Evolutionary conservation across 2,113 vertebrate species (phyloP).

Genomic region (Ondatra zibethicus): DNA sequence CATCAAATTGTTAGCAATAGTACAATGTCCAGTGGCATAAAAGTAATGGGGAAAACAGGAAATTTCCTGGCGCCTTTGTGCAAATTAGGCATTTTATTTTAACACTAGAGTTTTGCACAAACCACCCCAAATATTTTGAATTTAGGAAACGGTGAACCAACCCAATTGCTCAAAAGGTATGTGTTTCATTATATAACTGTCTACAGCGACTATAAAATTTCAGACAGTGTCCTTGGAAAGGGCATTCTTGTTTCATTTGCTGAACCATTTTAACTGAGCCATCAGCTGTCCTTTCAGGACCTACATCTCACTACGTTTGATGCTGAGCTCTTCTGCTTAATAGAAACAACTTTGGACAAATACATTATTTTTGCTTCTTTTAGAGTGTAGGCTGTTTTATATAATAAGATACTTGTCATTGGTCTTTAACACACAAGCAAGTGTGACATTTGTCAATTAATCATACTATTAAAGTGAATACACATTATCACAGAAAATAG

Average conservation of each 20-base stretch:
- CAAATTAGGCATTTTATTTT: slow-evolving; percentile 70
- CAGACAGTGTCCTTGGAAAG: slow-evolving; percentile 10
- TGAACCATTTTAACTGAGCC: slow-evolving; percentile 24
- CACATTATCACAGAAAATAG: background rate
- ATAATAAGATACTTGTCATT: background rate
- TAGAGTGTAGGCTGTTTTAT: background rate
- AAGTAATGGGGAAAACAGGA: slow-evolving; percentile 79
- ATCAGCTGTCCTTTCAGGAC: background rate
- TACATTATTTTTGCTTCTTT: background rate
- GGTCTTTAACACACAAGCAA: background rate
- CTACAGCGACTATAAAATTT: slow-evolving; percentile 9
- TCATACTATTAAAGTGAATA: background rate
- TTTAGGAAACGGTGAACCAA: slow-evolving; percentile 44
- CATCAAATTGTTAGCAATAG: slow-evolving; percentile 67
- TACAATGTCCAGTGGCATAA: slow-evolving; percentile 60
- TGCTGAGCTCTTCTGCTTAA: background rate
- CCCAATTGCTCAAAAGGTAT: slow-evolving; percentile 18
- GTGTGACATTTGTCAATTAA: background rate
- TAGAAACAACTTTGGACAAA: background rate
- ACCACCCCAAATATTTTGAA: slow-evolving; percentile 41
- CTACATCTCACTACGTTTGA: background rate
- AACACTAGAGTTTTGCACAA: slow-evolving; percentile 51
- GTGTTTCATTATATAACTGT: slow-evolving; percentile 11
- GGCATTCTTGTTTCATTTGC: slow-evolving; percentile 27
- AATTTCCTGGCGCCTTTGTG: slow-evolving; percentile 23